Percentiles rank a stretch among this genome's conserved stretches.
phyloP scores from a whole-genome alignment of 1,140 invertebrate genomes.

The Lineus longissimus region DNA sequence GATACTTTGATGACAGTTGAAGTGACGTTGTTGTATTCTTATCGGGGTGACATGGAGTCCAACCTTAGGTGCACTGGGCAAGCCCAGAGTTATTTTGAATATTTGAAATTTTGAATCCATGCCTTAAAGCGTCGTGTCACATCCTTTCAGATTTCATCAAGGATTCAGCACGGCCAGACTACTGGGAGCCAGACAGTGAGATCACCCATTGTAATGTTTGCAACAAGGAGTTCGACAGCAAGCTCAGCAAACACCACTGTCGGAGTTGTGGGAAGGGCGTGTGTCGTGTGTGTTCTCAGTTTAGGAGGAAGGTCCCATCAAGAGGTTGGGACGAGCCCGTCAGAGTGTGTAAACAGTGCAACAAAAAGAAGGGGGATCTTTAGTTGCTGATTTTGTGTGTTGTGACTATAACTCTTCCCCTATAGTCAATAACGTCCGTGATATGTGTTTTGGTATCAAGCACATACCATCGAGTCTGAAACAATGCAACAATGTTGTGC shows the following conservation, averaged over 20 bases:
- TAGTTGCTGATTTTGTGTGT: constrained; percentile 22
- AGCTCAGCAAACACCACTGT: constrained; percentile 70
- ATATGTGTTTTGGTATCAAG: too few relatives aligned
- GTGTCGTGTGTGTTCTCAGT: constrained; percentile 53
- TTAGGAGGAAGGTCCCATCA: constrained; percentile 47
- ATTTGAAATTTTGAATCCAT: too few relatives aligned
- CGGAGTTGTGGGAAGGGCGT: constrained; percentile 59
- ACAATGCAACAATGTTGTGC: too few relatives aligned
- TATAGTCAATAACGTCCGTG: too few relatives aligned
- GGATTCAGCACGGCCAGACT: constrained; percentile 71
- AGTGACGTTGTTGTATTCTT: too few relatives aligned
- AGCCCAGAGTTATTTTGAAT: too few relatives aligned
- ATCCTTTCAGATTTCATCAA: constrained; percentile 67
- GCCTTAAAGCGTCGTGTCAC: too few relatives aligned
- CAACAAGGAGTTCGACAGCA: constrained; percentile 58
- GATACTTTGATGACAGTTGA: too few relatives aligned
- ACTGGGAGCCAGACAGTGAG: constrained; percentile 76
- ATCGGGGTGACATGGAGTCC: too few relatives aligned
- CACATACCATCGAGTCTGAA: too few relatives aligned
- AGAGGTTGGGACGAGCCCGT: constrained; percentile 57
- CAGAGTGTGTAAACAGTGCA: constrained; percentile 55
- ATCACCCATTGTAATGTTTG: constrained; percentile 67
- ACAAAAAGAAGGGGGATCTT: constrained; percentile 36
- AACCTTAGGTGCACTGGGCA: too few relatives aligned
- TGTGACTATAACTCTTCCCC: too few relatives aligned